Conservation (phyloP, 2,888 invertebrate genomes). For the Elegia similella region DNA sequence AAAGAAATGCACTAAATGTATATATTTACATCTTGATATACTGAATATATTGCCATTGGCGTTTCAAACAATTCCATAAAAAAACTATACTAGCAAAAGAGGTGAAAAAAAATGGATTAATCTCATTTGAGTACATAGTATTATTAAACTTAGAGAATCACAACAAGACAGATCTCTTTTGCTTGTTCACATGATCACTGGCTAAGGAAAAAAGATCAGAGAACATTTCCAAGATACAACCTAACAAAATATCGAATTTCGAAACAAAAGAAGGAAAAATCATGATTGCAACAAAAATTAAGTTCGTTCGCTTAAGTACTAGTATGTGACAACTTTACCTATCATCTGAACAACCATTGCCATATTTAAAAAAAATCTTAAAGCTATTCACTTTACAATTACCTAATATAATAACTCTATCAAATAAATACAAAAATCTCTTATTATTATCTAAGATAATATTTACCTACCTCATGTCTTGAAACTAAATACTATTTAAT, state of each 20-base stretch:
- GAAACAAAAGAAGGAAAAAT: conserved; percentile 26
- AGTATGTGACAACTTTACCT: conserved; percentile 58
- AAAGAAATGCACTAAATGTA: conserved; percentile 70
- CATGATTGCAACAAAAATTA: conserved; percentile 57
- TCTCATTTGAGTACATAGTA: conserved; percentile 75
- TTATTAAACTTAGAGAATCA: conserved; percentile 63
- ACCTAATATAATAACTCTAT: conserved; percentile 81
- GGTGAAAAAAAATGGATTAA: conserved; percentile 58
- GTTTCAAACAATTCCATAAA: conserved; percentile 44
- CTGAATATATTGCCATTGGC: conserved; percentile 50
- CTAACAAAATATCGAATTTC: background rate
- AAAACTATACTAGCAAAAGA: conserved; percentile 54
- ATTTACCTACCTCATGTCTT: conserved; percentile 78
- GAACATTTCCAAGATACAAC: conserved; percentile 29
- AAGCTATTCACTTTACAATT: conserved; percentile 78
- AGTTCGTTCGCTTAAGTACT: conserved; percentile 73
- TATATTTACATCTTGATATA: conserved; percentile 51
- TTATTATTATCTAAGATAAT: conserved; percentile 77
- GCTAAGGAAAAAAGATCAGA: conserved; percentile 18
- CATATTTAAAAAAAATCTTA: conserved; percentile 73
- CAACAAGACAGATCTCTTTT: conserved; percentile 72
- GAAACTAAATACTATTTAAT: conserved; percentile 75
- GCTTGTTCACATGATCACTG: conserved; percentile 33
- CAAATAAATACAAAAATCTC: conserved; percentile 81
- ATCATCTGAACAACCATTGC: conserved; percentile 72